Evolutionary conservation across 2,797 vertebrate species (phyloP).

Genomic region (Aselliscus stoliczkanus): DNA sequence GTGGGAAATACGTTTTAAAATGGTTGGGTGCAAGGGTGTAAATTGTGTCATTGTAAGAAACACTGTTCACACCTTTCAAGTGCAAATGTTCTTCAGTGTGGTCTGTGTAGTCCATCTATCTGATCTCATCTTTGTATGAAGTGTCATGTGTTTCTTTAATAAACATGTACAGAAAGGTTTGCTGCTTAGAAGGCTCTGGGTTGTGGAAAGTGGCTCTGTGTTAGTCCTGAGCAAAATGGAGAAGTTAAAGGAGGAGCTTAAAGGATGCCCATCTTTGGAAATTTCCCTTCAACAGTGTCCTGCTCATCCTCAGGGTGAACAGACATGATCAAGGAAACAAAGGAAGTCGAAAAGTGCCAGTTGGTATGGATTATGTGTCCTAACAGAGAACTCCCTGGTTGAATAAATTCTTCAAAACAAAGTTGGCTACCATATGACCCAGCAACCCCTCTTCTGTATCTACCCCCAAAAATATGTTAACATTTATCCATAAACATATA

Average conservation of each 20-base stretch:
- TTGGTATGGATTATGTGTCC: background rate
- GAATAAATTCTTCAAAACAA: background rate
- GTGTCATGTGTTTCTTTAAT: background rate
- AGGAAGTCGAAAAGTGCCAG: background rate
- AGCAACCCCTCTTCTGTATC: too few species aligned
- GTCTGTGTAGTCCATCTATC: background rate
- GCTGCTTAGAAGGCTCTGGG: background rate
- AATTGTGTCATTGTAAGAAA: background rate
- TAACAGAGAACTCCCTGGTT: background rate
- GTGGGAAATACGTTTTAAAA: conserved; percentile 14
- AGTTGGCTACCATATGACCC: background rate
- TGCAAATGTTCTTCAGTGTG: background rate
- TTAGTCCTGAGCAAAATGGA: background rate
- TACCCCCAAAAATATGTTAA: too few species aligned
- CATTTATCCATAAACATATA: too few species aligned
- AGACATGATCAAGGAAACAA: background rate
- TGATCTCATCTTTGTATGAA: background rate
- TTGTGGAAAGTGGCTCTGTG: background rate
- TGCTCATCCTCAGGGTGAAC: background rate
- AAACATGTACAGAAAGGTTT: background rate
- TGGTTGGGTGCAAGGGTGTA: background rate
- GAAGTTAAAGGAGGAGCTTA: background rate
- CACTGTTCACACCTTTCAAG: background rate
- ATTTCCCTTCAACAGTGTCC: background rate
- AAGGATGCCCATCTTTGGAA: background rate